Evolutionary conservation across 2,113 vertebrate species (phyloP).

Genomic region (Recurvirostra avosetta): DNA sequence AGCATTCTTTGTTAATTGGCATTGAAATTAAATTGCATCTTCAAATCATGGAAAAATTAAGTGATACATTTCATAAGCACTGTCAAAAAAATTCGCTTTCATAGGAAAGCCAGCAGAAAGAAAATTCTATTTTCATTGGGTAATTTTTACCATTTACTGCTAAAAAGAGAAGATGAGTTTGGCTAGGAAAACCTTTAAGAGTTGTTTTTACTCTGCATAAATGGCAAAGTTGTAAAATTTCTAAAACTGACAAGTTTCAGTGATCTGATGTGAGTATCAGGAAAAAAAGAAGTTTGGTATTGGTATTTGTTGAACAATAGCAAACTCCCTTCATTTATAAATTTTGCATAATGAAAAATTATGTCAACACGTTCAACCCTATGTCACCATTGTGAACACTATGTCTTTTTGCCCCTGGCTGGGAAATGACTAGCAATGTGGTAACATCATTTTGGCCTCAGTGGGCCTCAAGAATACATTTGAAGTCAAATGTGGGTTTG

Average conservation of each 20-base stretch:
- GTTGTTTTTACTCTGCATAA: background rate
- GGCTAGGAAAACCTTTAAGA: background rate
- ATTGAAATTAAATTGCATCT: background rate
- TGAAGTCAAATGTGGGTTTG: background rate
- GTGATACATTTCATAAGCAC: background rate
- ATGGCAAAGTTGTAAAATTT: background rate
- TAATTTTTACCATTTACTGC: background rate
- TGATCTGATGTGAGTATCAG: background rate
- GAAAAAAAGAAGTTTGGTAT: background rate
- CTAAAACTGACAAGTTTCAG: background rate
- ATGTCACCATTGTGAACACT: background rate
- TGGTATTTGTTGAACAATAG: background rate
- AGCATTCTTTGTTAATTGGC: background rate
- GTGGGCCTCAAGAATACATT: background rate
- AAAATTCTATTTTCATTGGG: background rate
- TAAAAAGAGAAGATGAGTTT: background rate
- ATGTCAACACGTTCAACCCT: rapidly evolving
- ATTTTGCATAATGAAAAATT: background rate
- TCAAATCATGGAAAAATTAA: background rate
- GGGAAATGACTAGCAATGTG: background rate
- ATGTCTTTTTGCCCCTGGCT: background rate
- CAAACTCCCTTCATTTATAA: background rate
- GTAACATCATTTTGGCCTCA: background rate
- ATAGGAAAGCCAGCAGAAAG: background rate
- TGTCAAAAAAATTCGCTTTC: background rate